Percentiles rank a stretch among this genome's conserved stretches.
Evolutionary conservation across 2,797 vertebrate genomes (phyloP).

Genomic region (Micromesistius poutassou): DNA sequence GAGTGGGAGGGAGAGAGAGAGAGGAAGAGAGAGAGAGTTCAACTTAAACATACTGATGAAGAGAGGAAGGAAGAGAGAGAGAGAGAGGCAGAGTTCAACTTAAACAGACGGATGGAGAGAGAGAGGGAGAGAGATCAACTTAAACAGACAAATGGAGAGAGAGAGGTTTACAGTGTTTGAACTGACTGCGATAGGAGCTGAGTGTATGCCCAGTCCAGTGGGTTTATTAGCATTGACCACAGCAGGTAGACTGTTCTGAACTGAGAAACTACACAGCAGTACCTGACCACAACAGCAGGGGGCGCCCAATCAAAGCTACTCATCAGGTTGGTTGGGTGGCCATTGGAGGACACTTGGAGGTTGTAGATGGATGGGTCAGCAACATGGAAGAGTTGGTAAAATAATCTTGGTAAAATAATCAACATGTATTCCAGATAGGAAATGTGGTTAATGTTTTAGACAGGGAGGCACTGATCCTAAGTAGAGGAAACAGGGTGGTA

Average conservation of each 20-base stretch:
- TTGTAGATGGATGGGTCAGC: slow-evolving; percentile 15
- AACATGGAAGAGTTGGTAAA: not conserved
- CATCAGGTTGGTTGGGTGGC: slow-evolving; percentile 16
- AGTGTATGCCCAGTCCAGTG: slow-evolving; percentile 68
- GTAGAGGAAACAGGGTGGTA: not conserved
- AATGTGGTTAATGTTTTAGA: not conserved
- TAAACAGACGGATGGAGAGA: slow-evolving; percentile 2
- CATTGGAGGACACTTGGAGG: slow-evolving; percentile 44
- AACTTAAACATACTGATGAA: not conserved
- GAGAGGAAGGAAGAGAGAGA: not conserved
- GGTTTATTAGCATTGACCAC: slow-evolving; percentile 83
- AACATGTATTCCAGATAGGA: not conserved
- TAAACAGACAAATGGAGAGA: not conserved
- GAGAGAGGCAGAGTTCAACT: not conserved
- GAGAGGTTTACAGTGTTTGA: too few species aligned
- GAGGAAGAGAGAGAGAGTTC: too few species aligned
- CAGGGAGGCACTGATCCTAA: not conserved
- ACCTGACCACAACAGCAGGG: not conserved
- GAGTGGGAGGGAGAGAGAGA: not conserved
- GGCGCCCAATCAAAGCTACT: not conserved
- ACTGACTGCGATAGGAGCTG: not conserved
- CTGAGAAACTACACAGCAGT: not conserved
- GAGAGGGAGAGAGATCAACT: not conserved
- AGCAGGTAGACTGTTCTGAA: slow-evolving; percentile 67
- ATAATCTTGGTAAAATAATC: not conserved